A percentile compares a stretch with the other conserved stretches of the same genome.
Evolutionary conservation across 2,888 invertebrate species (phyloP).

Genomic region (Trypoxylon attenuatum): DNA sequence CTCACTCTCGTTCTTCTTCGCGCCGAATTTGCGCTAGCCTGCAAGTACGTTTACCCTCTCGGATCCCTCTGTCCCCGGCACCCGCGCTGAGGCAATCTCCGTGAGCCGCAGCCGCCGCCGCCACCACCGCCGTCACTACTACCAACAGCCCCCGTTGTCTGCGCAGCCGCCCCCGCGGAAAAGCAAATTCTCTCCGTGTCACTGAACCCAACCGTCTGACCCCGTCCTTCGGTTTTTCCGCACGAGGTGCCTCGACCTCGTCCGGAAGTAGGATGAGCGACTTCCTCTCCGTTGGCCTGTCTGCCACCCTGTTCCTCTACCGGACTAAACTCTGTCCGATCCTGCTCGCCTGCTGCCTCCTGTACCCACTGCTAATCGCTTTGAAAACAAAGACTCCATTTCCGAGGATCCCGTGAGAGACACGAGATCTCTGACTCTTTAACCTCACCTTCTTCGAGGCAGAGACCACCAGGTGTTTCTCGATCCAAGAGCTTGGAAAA

Average conservation of each 20-base stretch:
- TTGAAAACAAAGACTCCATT: no score
- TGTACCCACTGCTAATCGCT: no score
- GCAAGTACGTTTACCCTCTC: slow-evolving; percentile 46
- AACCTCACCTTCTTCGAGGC: no score
- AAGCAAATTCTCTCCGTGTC: slow-evolving; percentile 70
- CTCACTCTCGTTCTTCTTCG: slow-evolving; percentile 38
- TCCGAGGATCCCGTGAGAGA: no score
- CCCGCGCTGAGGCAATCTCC: no score
- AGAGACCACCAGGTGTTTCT: no score
- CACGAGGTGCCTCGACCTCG: slow-evolving; percentile 67
- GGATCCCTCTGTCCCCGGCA: slow-evolving; percentile 15
- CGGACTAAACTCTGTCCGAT: slow-evolving; percentile 1
- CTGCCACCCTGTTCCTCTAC: not conserved
- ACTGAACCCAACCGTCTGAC: slow-evolving; percentile 71
- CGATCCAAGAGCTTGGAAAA: no score
- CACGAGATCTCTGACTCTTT: not conserved
- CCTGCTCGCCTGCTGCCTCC: not conserved
- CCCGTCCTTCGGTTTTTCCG: slow-evolving; percentile 70
- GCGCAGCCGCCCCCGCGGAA: slow-evolving; percentile 51
- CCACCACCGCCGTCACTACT: not conserved
- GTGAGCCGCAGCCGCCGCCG: not conserved
- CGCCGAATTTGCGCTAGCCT: slow-evolving; percentile 49
- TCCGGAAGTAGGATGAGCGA: slow-evolving; percentile 59
- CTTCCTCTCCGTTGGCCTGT: slow-evolving; percentile 12
- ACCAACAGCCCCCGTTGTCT: slow-evolving; percentile 7